Conservation (phyloP, 2,113 vertebrate genomes). For the Menura novaehollandiae region DNA sequence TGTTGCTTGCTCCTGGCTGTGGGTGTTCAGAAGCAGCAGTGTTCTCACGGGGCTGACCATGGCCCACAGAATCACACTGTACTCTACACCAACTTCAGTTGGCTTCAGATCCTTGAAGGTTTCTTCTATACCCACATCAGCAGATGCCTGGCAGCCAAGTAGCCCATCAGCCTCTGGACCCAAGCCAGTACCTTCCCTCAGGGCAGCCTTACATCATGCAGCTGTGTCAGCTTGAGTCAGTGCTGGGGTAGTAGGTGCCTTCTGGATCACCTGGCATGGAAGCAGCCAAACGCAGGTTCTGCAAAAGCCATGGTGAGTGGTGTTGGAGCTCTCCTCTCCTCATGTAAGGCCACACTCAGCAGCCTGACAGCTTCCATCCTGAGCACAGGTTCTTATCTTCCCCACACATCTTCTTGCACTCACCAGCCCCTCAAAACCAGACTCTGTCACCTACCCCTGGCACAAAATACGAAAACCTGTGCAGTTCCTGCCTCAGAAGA, state of each 20-base stretch:
- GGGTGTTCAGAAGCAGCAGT: background rate
- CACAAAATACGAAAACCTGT: background rate
- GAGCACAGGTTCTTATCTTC: background rate
- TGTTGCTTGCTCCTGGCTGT: background rate
- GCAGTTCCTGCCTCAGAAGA: background rate
- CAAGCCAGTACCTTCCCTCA: background rate
- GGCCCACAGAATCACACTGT: background rate
- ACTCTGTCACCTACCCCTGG: background rate
- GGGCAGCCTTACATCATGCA: background rate
- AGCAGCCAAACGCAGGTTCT: background rate
- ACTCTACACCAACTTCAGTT: background rate
- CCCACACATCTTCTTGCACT: background rate
- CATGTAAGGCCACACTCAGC: background rate
- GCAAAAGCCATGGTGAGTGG: background rate
- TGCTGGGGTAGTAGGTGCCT: background rate
- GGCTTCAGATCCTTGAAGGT: background rate
- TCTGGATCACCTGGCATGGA: background rate
- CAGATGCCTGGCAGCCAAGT: background rate
- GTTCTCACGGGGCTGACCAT: background rate
- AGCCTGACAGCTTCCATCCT: background rate
- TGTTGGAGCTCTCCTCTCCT: background rate
- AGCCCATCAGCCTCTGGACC: background rate
- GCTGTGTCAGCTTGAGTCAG: background rate
- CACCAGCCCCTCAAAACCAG: background rate
- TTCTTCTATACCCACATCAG: background rate